Percentiles rank a stretch among this genome's conserved stretches.
Conservation (phyloP, 2,888 invertebrate species). For the Resseliella maxima region DNA sequence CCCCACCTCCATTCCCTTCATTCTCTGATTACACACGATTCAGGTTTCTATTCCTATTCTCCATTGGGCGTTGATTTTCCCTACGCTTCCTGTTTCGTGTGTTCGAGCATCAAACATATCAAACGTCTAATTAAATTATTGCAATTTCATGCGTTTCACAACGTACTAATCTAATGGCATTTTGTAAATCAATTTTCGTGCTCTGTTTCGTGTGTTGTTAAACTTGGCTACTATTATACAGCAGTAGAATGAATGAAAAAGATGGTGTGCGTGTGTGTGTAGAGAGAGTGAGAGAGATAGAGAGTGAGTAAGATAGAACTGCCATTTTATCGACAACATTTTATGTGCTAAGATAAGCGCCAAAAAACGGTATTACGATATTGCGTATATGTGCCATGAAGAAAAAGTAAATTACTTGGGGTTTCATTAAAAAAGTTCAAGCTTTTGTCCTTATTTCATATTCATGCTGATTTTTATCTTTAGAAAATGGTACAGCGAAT, state of each 20-base stretch:
- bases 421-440: constrained; percentile 24
- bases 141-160: constrained; percentile 46
- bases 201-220: neutral
- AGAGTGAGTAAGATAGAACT: neutral
- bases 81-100: constrained; percentile 2
- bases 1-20: neutral
- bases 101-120: constrained; percentile 36
- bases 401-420: constrained; percentile 22
- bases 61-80: constrained; percentile 30
- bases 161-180: constrained; percentile 54
- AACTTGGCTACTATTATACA: neutral
- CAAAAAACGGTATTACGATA: neutral
- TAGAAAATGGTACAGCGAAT: constrained; percentile 39
- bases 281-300: neutral
- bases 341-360: constrained; percentile 12
- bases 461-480: constrained; percentile 48
- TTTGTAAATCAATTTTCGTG: constrained; percentile 48
- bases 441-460: constrained; percentile 50
- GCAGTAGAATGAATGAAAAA: neutral
- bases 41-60: neutral
- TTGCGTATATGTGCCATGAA: neutral
- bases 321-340: neutral
- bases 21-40: neutral
- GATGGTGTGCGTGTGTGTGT: too few relatives aligned
- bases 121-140: constrained; percentile 53